Percentiles rank a stretch among this genome's conserved stretches.
These are phyloP conservation scores for Trichonephila clavata DNA, from an alignment of 1,140 invertebrate genomes.

Conservation along the genomic window DNA sequence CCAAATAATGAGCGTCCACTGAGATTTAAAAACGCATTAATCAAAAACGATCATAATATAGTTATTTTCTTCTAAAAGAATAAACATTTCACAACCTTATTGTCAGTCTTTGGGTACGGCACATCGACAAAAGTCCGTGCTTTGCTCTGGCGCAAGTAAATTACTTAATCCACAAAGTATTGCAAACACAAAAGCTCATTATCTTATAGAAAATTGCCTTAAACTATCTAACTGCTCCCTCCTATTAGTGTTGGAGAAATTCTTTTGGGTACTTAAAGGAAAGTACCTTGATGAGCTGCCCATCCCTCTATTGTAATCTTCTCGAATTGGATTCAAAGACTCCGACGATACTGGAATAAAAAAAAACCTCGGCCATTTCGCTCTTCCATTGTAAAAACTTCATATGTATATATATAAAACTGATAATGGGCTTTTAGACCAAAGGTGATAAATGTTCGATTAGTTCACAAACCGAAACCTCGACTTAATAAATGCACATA, in stretches of 20 bases:
- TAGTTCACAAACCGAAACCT: neutral
- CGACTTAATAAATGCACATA: neutral
- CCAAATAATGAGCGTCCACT: too few species aligned
- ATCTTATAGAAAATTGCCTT: neutral
- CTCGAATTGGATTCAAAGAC: neutral
- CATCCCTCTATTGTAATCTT: neutral
- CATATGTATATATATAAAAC: neutral
- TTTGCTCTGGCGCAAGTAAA: neutral
- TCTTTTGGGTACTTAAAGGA: neutral
- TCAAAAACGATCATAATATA: neutral
- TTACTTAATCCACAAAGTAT: neutral
- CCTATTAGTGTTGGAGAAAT: neutral
- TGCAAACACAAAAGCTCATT: neutral
- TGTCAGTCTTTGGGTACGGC: neutral
- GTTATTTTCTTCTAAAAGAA: neutral
- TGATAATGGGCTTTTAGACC: neutral
- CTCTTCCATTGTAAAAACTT: neutral
- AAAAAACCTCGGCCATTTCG: neutral
- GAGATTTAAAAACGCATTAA: too few species aligned
- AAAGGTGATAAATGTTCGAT: conserved; percentile 23
- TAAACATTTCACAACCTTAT: neutral
- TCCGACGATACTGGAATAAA: neutral
- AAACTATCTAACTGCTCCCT: neutral
- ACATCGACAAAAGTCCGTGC: neutral
- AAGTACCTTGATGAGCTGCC: neutral